phyloP scores from a whole-genome alignment of 2,113 vertebrate species.

The Phyllostomus discolor region DNA sequence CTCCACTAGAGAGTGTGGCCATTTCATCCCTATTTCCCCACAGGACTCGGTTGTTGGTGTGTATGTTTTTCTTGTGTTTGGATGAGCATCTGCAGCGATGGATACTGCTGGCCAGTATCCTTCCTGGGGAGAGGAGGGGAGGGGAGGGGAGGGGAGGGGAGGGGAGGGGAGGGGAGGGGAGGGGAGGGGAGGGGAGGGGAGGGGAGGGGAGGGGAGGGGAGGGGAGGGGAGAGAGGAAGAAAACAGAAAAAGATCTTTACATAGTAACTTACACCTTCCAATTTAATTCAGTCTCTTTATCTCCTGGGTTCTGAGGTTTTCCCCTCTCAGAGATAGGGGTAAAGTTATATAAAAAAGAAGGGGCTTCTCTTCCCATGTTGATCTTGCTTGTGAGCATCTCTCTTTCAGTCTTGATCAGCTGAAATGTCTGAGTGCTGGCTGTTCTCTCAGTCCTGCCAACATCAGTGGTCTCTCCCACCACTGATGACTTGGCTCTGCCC shows the following conservation, averaged over 20 bases:
- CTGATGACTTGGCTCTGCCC: background rate
- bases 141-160: no score
- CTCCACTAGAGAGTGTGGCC: no score
- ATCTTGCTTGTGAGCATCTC: background rate
- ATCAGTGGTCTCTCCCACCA: background rate
- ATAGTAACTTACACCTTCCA: background rate
- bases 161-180: no score
- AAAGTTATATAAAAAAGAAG: background rate
- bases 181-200: no score
- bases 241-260: background rate
- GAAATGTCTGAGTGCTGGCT: background rate
- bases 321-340: background rate
- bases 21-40: no score
- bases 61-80: no score
- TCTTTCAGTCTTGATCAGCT: background rate
- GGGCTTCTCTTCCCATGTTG: background rate
- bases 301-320: background rate
- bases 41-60: no score
- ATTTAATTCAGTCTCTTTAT: background rate
- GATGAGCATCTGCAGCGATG: no score
- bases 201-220: background rate
- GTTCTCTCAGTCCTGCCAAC: background rate
- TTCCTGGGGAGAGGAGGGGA: no score
- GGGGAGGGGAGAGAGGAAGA: no score
- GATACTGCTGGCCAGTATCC: no score